Evolutionary conservation across 1,140 invertebrate species (phyloP).

Genomic region (Drosophila tristis): DNA sequence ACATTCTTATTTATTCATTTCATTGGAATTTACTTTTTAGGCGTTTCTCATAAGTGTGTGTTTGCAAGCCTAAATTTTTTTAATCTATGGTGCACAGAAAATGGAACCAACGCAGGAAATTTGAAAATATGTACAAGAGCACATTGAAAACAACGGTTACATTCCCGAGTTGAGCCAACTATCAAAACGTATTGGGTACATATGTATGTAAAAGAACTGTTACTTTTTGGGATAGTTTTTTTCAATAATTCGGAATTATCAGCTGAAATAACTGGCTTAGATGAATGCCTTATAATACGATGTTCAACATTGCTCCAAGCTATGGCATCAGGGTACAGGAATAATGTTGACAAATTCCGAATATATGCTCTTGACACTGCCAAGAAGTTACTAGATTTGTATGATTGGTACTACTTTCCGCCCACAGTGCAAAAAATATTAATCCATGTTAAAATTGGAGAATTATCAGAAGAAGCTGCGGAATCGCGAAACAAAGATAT

Average conservation of each 20-base stretch:
- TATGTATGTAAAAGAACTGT: slow-evolving; percentile 5
- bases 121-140: slow-evolving; percentile 6
- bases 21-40: slow-evolving; percentile 17
- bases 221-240: background rate
- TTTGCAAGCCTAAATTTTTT: no score
- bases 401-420: no score
- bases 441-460: slow-evolving; percentile 72
- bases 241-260: no score
- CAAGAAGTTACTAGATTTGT: no score
- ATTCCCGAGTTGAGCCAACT: background rate
- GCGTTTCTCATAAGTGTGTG: no score
- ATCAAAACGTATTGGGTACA: slow-evolving; percentile 1
- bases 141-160: background rate
- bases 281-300: no score
- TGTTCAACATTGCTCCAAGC: no score
- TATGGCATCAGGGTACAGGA: no score
- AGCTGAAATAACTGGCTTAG: no score
- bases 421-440: no score
- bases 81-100: background rate
- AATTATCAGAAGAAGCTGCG: slow-evolving; percentile 75
- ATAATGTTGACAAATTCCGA: no score
- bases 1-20: slow-evolving; percentile 6
- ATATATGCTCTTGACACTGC: no score
- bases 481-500: slow-evolving; percentile 33
- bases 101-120: slow-evolving; percentile 1